Percentiles rank a stretch among this genome's conserved stretches.
Evolutionary conservation across 2,797 vertebrate species (phyloP).

Genomic region (Acipenser ruthenus): DNA sequence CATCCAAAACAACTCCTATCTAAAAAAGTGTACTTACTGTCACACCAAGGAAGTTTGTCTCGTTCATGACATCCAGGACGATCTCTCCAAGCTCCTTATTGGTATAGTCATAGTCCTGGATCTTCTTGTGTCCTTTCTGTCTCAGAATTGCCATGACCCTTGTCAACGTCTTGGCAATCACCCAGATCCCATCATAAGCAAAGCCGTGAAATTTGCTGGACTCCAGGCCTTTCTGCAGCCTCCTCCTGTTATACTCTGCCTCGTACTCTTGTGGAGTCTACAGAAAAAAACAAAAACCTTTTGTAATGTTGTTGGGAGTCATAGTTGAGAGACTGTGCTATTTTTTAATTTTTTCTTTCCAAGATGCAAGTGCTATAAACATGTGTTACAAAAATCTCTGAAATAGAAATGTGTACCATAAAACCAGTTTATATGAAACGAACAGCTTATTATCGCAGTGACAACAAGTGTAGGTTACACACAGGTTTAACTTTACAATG

Average conservation of each 20-base stretch:
- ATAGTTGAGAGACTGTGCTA: neutral
- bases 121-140: slow-evolving; percentile 70
- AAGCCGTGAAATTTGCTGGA: slow-evolving; percentile 97
- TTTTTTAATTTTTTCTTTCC: neutral
- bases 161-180: slow-evolving; percentile 91
- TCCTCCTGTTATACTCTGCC: slow-evolving; percentile 82
- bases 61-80: slow-evolving; percentile 95
- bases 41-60: slow-evolving; percentile 95
- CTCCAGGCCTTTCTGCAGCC: slow-evolving; percentile 80
- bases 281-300: neutral
- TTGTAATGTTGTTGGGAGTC: neutral
- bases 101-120: slow-evolving; percentile 89
- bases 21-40: slow-evolving; percentile 65
- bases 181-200: slow-evolving; percentile 98
- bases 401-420: no score
- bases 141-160: slow-evolving; percentile 85
- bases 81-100: slow-evolving; percentile 89
- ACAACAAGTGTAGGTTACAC: no score
- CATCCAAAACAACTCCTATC: no score
- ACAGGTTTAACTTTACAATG: no score
- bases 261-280: slow-evolving; percentile 96
- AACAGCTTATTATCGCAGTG: no score
- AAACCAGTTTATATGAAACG: no score
- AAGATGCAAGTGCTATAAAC: neutral
- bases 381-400: no score